Base-by-base conservation (phyloP, 2,797 vertebrate genomes). In the Clarias laeviceps region DNA sequence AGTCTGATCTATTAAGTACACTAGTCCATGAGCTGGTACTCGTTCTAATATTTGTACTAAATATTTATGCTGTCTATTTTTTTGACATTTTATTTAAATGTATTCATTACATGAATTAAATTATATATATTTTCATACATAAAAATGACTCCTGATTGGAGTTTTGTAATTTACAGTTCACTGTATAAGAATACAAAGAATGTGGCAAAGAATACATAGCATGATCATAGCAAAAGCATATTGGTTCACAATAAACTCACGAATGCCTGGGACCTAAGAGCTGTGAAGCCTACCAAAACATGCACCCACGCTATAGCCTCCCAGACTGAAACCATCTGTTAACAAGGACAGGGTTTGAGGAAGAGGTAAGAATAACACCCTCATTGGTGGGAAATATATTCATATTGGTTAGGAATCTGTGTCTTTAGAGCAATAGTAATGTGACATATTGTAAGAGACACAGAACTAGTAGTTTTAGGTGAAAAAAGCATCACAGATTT, bases 241-340 rank as follows among this genome's bases (percentile, higher is more conserved):
- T 54, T 68, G 83, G 59, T 72, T 86, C n/a, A 84, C 80, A 74
- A 87, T 85, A 74, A 24, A 78, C 65, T 82, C 66, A 34, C 62
- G 80, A 76, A 65, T 69, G 40, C 29, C 64, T 81, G 66, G 32
- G 87, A 84, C 82, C 62, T 80, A 20, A 64, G 40, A 79, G 45
- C 29, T 59, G 56, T 68, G 34, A 37, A 87, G 50, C 68, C 32
- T 57, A 82, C 65, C 79, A 86, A 86, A 86, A 84, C 59, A 82
- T 84, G 86, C 89, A 84, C 89, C 87, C 84, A 88, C 89, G 68
- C 62, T 70, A 79, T 56, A 84, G 70, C 83, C 89, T 84, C 89
- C 87, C 82, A 87, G 83, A 82, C 69, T 82, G 84, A 72, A 68
- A 69, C 89, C 89, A 90, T 90, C 89, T 90, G 89, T 61, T 88